Evolutionary conservation across 1,140 invertebrate genomes (phyloP), one percentile per base, ranked within the genome.

Genomic region (Rhyzopertha dominica): DNA sequence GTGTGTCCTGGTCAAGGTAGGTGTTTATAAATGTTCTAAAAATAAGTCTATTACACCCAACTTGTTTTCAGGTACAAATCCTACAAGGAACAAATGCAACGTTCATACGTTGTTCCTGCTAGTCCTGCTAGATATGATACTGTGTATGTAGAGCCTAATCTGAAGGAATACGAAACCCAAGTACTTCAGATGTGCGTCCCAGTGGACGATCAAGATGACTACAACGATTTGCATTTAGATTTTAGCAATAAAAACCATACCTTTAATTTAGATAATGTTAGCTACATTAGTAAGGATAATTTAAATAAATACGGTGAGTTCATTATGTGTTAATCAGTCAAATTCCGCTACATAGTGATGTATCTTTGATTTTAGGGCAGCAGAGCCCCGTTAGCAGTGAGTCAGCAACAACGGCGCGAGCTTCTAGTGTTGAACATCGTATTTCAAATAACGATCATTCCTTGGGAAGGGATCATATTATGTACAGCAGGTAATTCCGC

Each of bases 1-100:
- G 91, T 61, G 80, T 91, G 28, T 90, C 89, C 1, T 94, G 90
- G 89, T 87, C 88, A 40, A 89, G 85, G 88, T 90, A 68, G 75
- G 72, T 61, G 13, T 18, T 47, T 34, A 34, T 23, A 43, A 12
- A 7, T 31, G 34, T 43, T 36, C 23, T 35, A 3, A 30, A 41
- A 13, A 24, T 32, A 36, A 37, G 12, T 18, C 20, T 34, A 10
- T 8, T 10, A 5, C 22, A 4, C 17, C 4, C 14, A 40, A 3
- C 9, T 35, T 39, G 20, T 22, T 68, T 68, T 23, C 48, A 84
- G 83, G 51, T 88, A 87, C 59, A 85, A 85, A 61, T 76, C 82
- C n/a, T 86, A 85, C 58, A 86, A 87, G 56, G 81, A 85, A 54
- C 74, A 84, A 54, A 80, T 85, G 73, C 77, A 81, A 51, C 70